These are phyloP conservation scores for Adineta ricciae DNA, from an alignment of 2,888 invertebrate species.

Conservation along the genomic window DNA sequence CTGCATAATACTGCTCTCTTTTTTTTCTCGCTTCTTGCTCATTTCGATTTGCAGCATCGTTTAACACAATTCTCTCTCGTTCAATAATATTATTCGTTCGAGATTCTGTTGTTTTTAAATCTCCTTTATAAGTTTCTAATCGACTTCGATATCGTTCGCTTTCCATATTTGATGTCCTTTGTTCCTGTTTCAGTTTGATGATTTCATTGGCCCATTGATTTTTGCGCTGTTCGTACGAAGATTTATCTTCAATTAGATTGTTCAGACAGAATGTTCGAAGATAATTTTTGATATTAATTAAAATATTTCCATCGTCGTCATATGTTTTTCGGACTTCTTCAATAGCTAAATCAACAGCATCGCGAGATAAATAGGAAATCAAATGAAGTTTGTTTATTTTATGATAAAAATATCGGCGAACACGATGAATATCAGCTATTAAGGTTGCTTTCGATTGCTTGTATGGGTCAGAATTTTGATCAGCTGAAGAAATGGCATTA, in stretches of 20 bases:
- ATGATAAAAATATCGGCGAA: neutral
- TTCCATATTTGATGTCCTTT: too few species aligned
- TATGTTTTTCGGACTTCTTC: neutral
- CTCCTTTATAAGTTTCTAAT: too few species aligned
- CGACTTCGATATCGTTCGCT: too few species aligned
- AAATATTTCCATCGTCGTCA: neutral
- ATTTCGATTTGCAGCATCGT: too few species aligned
- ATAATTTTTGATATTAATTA: neutral
- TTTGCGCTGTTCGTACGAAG: neutral
- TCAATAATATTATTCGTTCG: too few species aligned
- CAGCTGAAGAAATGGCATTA: neutral
- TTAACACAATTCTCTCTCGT: too few species aligned
- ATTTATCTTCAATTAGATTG: neutral
- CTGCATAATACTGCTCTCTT: too few species aligned
- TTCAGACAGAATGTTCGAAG: neutral
- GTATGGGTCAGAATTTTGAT: neutral
- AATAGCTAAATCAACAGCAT: neutral
- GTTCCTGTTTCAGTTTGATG: too few species aligned
- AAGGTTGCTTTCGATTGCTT: neutral
- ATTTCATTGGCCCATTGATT: neutral
- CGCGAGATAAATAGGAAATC: neutral
- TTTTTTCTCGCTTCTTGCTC: too few species aligned
- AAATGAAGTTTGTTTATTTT: neutral
- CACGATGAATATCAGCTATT: neutral
- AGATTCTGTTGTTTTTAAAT: too few species aligned